A percentile compares a stretch with the other conserved stretches of the same genome.
Conservation (phyloP, 2,113 vertebrate species). For the Cyprinodon brontotheroides region DNA sequence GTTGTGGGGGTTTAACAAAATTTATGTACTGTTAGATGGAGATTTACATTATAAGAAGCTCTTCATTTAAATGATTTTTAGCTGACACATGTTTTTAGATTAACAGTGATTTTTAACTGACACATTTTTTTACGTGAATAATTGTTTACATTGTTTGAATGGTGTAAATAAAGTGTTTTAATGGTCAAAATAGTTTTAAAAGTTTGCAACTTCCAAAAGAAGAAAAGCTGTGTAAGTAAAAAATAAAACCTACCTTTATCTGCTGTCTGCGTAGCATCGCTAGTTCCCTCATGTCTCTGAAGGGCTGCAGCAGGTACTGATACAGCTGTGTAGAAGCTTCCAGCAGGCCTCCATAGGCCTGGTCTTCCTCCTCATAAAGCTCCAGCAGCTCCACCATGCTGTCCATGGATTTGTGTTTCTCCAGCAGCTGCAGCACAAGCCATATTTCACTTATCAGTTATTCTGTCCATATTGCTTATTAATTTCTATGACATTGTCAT, state of each 20-base stretch:
- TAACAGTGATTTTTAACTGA: background rate
- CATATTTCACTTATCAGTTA: background rate
- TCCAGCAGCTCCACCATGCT: conserved; percentile 95
- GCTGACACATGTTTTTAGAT: too few relatives aligned
- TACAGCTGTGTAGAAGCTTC: conserved; percentile 94
- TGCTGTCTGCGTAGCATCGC: conserved; percentile 97
- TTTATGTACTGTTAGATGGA: too few relatives aligned
- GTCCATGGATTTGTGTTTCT: conserved; percentile 91
- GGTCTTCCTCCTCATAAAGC: conserved; percentile 92
- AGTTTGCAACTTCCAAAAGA: background rate
- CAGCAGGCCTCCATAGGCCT: conserved; percentile 89
- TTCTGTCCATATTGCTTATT: background rate
- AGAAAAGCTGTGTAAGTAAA: background rate
- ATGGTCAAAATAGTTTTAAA: too few relatives aligned
- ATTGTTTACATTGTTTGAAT: too few relatives aligned
- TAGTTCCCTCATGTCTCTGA: conserved; percentile 97
- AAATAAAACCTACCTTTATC: conserved; percentile 87
- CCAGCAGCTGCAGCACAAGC: conserved; percentile 83
- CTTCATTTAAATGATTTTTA: too few relatives aligned
- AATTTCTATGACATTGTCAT: background rate
- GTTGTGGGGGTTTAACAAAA: too few relatives aligned
- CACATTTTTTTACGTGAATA: too few relatives aligned
- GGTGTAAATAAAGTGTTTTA: too few relatives aligned
- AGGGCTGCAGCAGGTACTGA: conserved; percentile 96
- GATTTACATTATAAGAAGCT: too few relatives aligned